Conservation (phyloP, 92 coral and sea anemone genomes). For the Palythoa heliodiscus region DNA sequence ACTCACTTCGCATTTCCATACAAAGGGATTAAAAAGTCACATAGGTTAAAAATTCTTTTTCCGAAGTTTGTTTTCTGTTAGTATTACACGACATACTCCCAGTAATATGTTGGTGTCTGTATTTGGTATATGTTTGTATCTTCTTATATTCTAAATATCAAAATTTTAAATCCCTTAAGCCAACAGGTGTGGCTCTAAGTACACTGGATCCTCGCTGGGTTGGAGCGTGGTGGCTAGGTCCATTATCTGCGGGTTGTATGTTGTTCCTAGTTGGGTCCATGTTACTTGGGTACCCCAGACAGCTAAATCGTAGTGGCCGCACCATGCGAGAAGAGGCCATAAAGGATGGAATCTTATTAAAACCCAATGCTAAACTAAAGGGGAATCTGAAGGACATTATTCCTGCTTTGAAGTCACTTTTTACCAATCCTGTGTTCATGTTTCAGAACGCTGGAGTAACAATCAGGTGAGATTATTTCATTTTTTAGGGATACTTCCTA, state of each 20-base stretch:
- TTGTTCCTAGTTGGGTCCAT: constrained; percentile 9
- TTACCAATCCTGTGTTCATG: background rate
- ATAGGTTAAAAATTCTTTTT: too few relatives aligned
- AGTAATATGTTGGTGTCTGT: too few relatives aligned
- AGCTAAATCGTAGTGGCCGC: background rate
- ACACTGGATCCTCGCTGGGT: constrained; percentile 22
- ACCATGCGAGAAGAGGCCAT: background rate
- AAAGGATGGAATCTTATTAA: background rate
- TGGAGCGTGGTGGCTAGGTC: constrained; percentile 23
- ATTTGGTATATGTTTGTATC: too few relatives aligned
- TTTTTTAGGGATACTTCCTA: too few relatives aligned
- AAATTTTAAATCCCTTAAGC: background rate
- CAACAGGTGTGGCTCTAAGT: background rate
- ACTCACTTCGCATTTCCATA: too few relatives aligned
- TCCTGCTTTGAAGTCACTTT: background rate
- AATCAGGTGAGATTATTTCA: background rate
- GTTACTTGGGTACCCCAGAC: constrained; percentile 2
- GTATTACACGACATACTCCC: too few relatives aligned
- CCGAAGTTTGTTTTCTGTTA: too few relatives aligned
- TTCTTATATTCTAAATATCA: background rate
- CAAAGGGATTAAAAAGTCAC: too few relatives aligned
- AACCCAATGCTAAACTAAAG: background rate
- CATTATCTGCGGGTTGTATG: background rate
- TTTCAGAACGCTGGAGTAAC: background rate
- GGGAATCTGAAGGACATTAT: constrained; percentile 8